Conservation (phyloP, 1,140 invertebrate genomes). For the Eulimnadia texana region DNA sequence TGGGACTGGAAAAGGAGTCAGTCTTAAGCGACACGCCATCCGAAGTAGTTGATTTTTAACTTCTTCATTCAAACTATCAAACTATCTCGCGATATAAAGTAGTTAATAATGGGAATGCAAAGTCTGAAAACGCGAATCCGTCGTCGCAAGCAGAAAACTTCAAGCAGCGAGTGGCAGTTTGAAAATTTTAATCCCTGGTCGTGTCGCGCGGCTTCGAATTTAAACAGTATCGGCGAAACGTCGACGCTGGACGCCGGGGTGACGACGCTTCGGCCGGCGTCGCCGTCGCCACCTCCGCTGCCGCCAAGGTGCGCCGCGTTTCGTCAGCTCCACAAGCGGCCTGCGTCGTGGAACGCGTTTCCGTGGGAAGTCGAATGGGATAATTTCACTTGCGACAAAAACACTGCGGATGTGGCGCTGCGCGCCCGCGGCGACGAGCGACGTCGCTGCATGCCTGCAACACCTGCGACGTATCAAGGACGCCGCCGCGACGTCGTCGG, state of each 20-base stretch:
- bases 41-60: neutral
- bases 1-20: too few relatives aligned
- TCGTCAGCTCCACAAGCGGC: neutral
- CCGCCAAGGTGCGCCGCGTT: neutral
- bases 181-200: slow-evolving; percentile 30
- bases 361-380: neutral
- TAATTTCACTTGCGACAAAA: neutral
- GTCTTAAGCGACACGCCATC: neutral
- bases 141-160: slow-evolving; percentile 25
- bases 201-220: too few relatives aligned
- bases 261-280: neutral
- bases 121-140: slow-evolving; percentile 30
- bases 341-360: neutral
- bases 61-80: too few relatives aligned
- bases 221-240: neutral
- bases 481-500: too few relatives aligned
- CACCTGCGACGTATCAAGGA: neutral
- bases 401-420: neutral
- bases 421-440: neutral
- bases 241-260: slow-evolving; percentile 17
- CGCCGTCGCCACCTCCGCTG: neutral
- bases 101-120: slow-evolving; percentile 29
- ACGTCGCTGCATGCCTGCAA: neutral
- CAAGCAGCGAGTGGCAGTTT: slow-evolving; percentile 28
- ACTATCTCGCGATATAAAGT: too few relatives aligned